Evolutionary conservation across 2,888 invertebrate species (phyloP).

Genomic region (Diarsia brunnea): DNA sequence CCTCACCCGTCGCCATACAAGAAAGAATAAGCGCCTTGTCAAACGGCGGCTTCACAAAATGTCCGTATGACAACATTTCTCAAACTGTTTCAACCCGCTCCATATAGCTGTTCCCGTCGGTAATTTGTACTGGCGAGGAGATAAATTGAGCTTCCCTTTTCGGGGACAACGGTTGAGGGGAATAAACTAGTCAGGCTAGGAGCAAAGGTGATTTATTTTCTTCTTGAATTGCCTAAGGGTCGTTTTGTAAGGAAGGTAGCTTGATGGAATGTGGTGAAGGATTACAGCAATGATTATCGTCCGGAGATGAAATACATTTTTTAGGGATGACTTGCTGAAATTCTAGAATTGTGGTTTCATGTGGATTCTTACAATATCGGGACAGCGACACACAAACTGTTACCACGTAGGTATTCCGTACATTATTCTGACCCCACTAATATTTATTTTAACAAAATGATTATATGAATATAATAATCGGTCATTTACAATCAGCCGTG

Average conservation of each 20-base stretch:
- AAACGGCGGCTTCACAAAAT: slow-evolving; percentile 49
- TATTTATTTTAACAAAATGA: no score
- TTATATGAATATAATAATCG: no score
- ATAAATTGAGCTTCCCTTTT: slow-evolving; percentile 67
- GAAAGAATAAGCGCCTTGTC: slow-evolving; percentile 54
- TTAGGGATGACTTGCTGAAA: slow-evolving; percentile 3
- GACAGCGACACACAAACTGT: no score
- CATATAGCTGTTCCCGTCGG: slow-evolving; percentile 56
- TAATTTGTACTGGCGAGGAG: slow-evolving; percentile 68
- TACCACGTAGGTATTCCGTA: no score
- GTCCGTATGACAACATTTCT: slow-evolving; percentile 64
- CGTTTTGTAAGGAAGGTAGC: slow-evolving; percentile 38
- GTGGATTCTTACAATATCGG: background rate
- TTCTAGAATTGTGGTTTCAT: background rate
- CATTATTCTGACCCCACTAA: no score
- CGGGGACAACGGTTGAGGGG: slow-evolving; percentile 62
- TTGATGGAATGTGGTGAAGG: slow-evolving; percentile 45
- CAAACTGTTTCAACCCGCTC: slow-evolving; percentile 56
- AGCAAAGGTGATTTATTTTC: slow-evolving; percentile 67
- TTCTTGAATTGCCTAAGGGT: slow-evolving; percentile 58
- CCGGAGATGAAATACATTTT: slow-evolving; percentile 20
- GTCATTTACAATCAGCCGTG: no score
- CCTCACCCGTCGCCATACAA: slow-evolving; percentile 22
- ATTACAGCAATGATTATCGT: slow-evolving; percentile 49
- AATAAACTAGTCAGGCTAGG: slow-evolving; percentile 63